These are phyloP conservation scores for Brachionus asplanchnoidis DNA, from an alignment of 1,140 invertebrate species.

Conservation along the genomic window DNA sequence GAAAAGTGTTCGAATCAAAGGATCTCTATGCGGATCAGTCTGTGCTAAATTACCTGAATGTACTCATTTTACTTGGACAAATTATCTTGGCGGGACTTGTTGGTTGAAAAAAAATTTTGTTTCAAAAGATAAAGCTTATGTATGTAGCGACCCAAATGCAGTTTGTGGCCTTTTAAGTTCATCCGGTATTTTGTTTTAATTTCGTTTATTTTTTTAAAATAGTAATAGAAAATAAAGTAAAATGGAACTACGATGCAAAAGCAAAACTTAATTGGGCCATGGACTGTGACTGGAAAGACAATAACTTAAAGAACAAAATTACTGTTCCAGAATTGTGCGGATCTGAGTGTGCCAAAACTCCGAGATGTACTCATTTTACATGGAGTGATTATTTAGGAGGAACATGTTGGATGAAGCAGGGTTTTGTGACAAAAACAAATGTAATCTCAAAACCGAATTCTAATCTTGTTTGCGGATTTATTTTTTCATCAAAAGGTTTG, in stretches of 20 bases:
- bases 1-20: not conserved
- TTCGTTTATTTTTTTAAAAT: not conserved
- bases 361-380: slow-evolving; percentile 39
- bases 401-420: slow-evolving; percentile 42
- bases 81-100: not conserved
- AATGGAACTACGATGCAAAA: not conserved
- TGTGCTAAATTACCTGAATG: not conserved
- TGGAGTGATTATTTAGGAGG: not conserved
- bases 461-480: slow-evolving; percentile 32
- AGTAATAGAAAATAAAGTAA: not conserved
- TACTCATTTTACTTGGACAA: not conserved
- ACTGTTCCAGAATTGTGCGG: not conserved
- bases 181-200: not conserved
- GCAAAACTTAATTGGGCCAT: slow-evolving; percentile 12
- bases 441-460: slow-evolving; percentile 19
- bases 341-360: not conserved
- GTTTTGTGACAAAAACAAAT: slow-evolving; percentile 26
- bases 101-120: not conserved
- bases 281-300: slow-evolving; percentile 19
- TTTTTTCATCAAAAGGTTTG: not conserved
- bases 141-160: not conserved
- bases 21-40: not conserved
- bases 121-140: not conserved
- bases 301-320: not conserved
- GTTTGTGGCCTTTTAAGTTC: not conserved